A percentile compares a stretch with the other conserved stretches of the same genome.
Conservation (phyloP, 2,888 invertebrate species). For the Oscheius sp. region DNA sequence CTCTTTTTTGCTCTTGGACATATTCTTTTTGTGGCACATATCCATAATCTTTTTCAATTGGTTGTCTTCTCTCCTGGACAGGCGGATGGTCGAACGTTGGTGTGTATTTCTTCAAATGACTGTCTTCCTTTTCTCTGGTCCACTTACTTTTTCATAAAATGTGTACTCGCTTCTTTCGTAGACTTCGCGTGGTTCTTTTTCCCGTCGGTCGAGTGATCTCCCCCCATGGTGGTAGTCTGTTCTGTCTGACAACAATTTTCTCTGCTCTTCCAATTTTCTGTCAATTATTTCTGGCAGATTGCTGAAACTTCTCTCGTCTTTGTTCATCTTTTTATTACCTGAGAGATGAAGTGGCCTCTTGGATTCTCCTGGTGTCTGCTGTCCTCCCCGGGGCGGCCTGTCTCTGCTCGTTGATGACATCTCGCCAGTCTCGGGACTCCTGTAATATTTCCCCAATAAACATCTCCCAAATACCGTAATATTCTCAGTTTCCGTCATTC, state of each 20-base stretch:
- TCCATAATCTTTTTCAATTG: background rate
- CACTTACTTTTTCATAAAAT: slow-evolving; percentile 38
- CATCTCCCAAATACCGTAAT: background rate
- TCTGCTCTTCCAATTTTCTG: slow-evolving; percentile 45
- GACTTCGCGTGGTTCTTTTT: slow-evolving; percentile 35
- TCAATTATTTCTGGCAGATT: slow-evolving; percentile 55
- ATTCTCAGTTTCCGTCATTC: background rate
- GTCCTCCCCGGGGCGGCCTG: slow-evolving; percentile 56
- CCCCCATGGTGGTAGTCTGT: slow-evolving; percentile 10
- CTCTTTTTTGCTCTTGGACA: background rate
- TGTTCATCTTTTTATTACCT: background rate
- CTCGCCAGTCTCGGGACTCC: slow-evolving; percentile 59
- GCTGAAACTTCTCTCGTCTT: slow-evolving; percentile 28
- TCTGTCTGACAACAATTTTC: background rate
- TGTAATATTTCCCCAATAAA: slow-evolving; percentile 29
- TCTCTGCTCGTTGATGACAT: slow-evolving; percentile 59
- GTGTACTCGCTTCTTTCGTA: slow-evolving; percentile 51
- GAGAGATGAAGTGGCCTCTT: slow-evolving; percentile 29
- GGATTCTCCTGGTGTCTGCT: slow-evolving; percentile 30
- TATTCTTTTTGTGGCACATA: background rate
- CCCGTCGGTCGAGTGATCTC: background rate
- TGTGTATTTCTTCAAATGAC: slow-evolving; percentile 8
- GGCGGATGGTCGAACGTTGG: slow-evolving; percentile 1
- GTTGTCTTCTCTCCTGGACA: slow-evolving; percentile 3
- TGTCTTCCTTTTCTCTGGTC: background rate